phyloP scores from a whole-genome alignment of 2,113 vertebrate genomes.

The Bolborhynchus lineola region DNA sequence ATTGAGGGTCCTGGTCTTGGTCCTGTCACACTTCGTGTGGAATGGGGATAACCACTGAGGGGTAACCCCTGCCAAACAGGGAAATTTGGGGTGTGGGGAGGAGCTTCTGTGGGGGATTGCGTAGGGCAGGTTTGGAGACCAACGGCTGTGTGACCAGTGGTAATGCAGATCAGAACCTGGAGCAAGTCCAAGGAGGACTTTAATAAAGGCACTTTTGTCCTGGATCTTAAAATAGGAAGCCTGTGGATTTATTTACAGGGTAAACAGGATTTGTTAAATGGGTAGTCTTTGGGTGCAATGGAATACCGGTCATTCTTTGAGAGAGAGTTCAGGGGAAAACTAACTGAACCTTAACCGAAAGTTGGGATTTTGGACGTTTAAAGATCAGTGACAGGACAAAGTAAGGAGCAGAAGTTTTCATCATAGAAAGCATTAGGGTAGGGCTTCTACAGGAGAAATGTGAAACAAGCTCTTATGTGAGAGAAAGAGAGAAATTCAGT shows the following conservation, averaged over 20 bases:
- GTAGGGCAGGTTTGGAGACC: neutral
- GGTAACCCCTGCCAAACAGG: neutral
- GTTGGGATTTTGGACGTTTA: neutral
- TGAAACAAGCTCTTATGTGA: neutral
- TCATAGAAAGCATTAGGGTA: neutral
- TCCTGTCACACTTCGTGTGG: fast-evolving
- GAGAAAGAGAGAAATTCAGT: neutral
- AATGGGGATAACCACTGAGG: fast-evolving
- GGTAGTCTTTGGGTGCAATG: neutral
- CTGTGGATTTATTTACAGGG: constrained; percentile 20
- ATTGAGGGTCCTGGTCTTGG: neutral
- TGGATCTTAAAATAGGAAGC: constrained; percentile 8
- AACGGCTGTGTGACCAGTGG: neutral
- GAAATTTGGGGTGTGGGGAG: neutral
- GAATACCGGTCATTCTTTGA: neutral
- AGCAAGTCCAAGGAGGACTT: constrained; percentile 16
- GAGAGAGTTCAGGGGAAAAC: neutral
- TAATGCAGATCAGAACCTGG: constrained; percentile 24
- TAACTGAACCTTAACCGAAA: neutral
- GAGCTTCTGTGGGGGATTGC: neutral
- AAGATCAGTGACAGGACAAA: neutral
- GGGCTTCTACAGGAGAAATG: neutral
- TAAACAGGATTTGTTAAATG: constrained; percentile 11
- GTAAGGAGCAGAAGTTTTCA: neutral
- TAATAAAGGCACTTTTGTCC: constrained; percentile 27